Conservation (phyloP, 2,113 vertebrate genomes). For the Oreotrochilus melanogaster region DNA sequence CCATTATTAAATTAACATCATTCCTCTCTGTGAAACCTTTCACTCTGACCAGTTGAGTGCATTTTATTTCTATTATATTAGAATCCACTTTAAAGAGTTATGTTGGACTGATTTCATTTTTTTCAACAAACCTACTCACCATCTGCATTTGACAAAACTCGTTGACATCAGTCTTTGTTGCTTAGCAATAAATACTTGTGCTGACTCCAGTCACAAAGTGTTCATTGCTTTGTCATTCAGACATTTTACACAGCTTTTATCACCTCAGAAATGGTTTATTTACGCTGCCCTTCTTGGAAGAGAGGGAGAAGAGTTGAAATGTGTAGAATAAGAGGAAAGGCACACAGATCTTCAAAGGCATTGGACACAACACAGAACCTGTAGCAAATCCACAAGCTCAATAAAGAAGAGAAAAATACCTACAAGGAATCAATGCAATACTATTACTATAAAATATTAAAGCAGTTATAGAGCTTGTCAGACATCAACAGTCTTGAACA, state of each 20-base stretch:
- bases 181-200: constrained; percentile 78
- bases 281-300: constrained; percentile 3
- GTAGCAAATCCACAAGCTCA: not conserved
- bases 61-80: constrained; percentile 61
- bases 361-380: not conserved
- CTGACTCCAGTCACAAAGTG: constrained; percentile 59
- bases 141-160: constrained; percentile 79
- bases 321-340: not conserved
- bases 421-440: not conserved
- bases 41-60: not conserved
- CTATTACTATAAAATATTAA: constrained; percentile 23
- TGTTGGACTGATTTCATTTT: constrained; percentile 71
- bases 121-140: constrained; percentile 80
- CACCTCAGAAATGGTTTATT: not conserved
- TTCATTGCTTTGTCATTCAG: constrained; percentile 77
- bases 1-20: constrained; percentile 41
- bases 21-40: not conserved
- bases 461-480: not conserved
- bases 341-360: not conserved
- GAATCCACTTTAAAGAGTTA: constrained; percentile 61
- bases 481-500: not conserved
- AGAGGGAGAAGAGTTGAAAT: constrained; percentile 1
- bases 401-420: not conserved
- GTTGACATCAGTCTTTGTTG: constrained; percentile 75
- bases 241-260: constrained; percentile 55